A percentile compares a stretch with the other conserved stretches of the same genome.
phyloP scores from a whole-genome alignment of 2,797 vertebrate genomes.

The Dallia pectoralis region DNA sequence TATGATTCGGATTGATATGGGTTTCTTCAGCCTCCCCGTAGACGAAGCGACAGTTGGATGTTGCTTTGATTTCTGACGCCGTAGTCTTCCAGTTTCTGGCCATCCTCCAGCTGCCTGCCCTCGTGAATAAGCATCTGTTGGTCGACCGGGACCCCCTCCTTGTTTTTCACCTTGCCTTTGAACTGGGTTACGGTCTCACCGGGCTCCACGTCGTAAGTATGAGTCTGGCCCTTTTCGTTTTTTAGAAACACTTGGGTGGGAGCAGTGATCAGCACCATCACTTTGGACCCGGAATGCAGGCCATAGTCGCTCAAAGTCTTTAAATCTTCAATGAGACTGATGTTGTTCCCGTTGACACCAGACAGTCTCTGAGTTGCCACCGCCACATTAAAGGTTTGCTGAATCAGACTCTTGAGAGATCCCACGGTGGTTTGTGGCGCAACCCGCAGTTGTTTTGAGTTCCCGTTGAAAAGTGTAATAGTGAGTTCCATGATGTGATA shows the following conservation, averaged over 20 bases:
- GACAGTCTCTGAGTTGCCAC: too few species aligned
- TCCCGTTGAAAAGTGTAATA: too few species aligned
- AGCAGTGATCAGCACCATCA: slow-evolving; percentile 48
- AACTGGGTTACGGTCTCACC: slow-evolving; percentile 57
- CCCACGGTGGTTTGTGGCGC: too few species aligned
- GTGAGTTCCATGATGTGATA: too few species aligned
- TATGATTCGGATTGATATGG: too few species aligned
- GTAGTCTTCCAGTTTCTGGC: slow-evolving; percentile 54
- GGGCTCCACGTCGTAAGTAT: slow-evolving; percentile 51
- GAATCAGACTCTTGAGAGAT: too few species aligned
- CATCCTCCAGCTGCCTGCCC: slow-evolving; percentile 40
- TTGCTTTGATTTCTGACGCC: slow-evolving; percentile 43
- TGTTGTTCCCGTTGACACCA: too few species aligned
- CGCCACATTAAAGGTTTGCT: too few species aligned
- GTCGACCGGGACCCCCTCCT: slow-evolving; percentile 42
- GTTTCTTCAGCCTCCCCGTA: slow-evolving; percentile 64
- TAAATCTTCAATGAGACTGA: too few species aligned
- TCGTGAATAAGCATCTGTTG: slow-evolving; percentile 68
- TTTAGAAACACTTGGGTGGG: slow-evolving; percentile 62
- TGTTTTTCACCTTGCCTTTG: slow-evolving; percentile 42
- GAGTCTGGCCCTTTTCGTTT: slow-evolving; percentile 41
- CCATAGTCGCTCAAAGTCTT: too few species aligned
- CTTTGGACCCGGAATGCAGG: too few species aligned
- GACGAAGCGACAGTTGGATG: slow-evolving; percentile 54
- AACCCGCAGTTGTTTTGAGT: too few species aligned